Evolutionary conservation across 2,113 vertebrate species (phyloP).

Genomic region (Serinus canaria): DNA sequence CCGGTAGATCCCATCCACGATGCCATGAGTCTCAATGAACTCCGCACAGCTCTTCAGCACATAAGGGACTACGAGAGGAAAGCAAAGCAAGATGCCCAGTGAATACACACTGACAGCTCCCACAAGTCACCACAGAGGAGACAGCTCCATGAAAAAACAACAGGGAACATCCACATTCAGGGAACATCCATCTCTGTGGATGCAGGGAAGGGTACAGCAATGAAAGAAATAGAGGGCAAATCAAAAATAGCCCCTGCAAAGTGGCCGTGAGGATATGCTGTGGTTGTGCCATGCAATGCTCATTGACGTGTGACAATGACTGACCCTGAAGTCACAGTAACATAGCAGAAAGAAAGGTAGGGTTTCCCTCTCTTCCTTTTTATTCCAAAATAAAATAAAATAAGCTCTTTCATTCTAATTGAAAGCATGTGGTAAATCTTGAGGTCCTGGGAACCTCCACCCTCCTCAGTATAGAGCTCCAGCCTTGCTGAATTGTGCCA

Average conservation of each 20-base stretch:
- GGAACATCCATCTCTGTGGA: not conserved
- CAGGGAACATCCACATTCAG: not conserved
- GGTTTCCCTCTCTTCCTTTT: not conserved
- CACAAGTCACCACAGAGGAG: not conserved
- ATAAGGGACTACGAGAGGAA: constrained; percentile 83
- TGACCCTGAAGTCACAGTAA: not conserved
- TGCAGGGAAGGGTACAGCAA: not conserved
- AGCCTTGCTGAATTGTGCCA: not conserved
- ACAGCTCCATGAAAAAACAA: not conserved
- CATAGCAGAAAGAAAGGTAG: not conserved
- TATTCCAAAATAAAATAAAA: not conserved
- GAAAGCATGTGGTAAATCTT: constrained; percentile 19
- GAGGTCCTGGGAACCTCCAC: not conserved
- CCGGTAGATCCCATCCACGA: constrained; percentile 97
- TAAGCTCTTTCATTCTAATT: constrained; percentile 9
- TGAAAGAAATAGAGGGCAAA: not conserved
- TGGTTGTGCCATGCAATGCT: not conserved
- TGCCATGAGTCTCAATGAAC: constrained; percentile 94
- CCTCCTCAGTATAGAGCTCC: not conserved
- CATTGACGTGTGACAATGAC: not conserved
- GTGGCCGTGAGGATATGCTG: not conserved
- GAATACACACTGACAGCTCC: not conserved
- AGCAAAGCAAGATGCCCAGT: not conserved
- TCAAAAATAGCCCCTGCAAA: not conserved
- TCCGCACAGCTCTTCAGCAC: constrained; percentile 94